Evolutionary conservation across 2,797 vertebrate species (phyloP).

Genomic region (Orestias chungarensis): DNA sequence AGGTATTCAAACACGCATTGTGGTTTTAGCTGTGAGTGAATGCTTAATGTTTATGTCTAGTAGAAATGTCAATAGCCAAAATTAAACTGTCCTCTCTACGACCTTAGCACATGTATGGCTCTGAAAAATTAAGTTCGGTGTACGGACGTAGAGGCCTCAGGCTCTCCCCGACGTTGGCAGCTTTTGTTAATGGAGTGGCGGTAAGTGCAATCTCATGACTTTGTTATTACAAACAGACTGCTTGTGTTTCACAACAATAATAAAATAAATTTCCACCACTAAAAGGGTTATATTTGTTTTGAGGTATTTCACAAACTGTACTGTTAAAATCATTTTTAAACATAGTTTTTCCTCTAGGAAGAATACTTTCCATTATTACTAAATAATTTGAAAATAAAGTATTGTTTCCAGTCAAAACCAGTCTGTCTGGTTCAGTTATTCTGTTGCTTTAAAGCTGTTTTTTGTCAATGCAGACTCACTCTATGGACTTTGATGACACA

Average conservation of each 20-base stretch:
- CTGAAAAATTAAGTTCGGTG: slow-evolving; percentile 82
- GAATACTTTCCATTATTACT: not conserved
- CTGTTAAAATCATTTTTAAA: not conserved
- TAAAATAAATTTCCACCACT: not conserved
- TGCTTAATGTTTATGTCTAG: not conserved
- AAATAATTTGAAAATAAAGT: not conserved
- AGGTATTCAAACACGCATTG: not conserved
- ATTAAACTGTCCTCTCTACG: not conserved
- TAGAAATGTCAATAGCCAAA: not conserved
- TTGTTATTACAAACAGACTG: not conserved
- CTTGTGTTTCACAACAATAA: not conserved
- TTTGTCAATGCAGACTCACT: slow-evolving; percentile 80
- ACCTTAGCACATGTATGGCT: slow-evolving; percentile 81
- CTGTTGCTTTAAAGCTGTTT: not conserved
- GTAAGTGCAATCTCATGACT: slow-evolving; percentile 72
- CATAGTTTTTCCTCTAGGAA: not conserved
- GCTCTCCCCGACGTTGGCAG: slow-evolving; percentile 85
- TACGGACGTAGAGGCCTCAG: slow-evolving; percentile 81
- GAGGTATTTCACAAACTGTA: not conserved
- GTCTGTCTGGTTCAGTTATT: not conserved
- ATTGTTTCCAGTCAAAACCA: not conserved
- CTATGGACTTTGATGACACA: slow-evolving; percentile 94
- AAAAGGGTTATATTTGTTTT: not conserved
- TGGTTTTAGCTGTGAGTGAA: not conserved
- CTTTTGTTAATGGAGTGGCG: slow-evolving; percentile 88